Evolutionary conservation across 2,113 vertebrate genomes (phyloP), one percentile per base, ranked within the genome.

Genomic region (Melanerpes formicivorus): DNA sequence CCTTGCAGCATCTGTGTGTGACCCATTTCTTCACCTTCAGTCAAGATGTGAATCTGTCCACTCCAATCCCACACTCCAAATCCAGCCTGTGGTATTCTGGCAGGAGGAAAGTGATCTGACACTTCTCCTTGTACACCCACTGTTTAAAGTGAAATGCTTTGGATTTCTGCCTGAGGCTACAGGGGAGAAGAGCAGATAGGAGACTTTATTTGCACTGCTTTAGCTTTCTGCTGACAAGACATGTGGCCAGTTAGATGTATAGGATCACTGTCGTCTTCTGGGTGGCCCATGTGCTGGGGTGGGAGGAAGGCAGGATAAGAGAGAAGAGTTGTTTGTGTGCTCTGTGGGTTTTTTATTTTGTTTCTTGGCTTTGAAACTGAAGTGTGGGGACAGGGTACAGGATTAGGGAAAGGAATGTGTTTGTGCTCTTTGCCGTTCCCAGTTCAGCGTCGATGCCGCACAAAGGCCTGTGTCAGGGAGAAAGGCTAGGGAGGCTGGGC

Each of bases 391-490:
- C 32, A 75, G 65, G 66, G 76, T 29, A 29, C 52, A n/a, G 89
- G 76, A 79, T 83, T 86, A 93, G 29, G n/a, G 29, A 77, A 69
- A 94, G 69, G 87, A 96, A 96, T 92, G 63, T 92, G 84, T 89
- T 82, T 94, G 79, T 92, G 42, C 84, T 91, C 40, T 64, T 48
- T 2, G 26, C 50, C 0, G 2, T 88, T 92, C 70, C 58, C 65
- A 46, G 69, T 85, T 93, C 56, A 87, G 58, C 5, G 1, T 15
- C 0, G 0, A 19, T 62, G 60, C 63, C 73, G 59, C 0, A 0
- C 59, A 46, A n/a, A 94, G 74, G 54, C 19, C 19, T 0, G 5
- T 4, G 17, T 42, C 1, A 0, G 14, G 70, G 64, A 50, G 70
- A 52, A 40, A 62, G 81, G 37, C 62, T 58, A 84, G 69, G 50